Conservation (phyloP, 2,888 invertebrate species). For the Trichopoda pennipes region DNA sequence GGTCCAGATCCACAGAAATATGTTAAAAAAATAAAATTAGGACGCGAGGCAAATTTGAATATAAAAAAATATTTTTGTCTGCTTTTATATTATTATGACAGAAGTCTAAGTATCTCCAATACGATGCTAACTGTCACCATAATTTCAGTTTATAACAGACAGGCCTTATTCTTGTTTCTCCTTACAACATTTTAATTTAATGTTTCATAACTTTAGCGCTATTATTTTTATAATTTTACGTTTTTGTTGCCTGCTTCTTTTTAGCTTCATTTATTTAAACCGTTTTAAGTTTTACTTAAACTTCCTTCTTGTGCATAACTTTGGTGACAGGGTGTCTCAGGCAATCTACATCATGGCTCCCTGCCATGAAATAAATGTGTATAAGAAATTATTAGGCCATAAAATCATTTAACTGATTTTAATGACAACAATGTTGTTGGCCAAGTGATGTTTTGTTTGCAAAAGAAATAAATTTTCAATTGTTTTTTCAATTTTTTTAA, state of each 20-base stretch:
- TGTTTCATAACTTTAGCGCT: too few relatives aligned
- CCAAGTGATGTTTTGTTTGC: background rate
- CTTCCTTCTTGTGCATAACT: constrained; percentile 4
- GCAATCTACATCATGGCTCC: constrained; percentile 26
- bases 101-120: too few relatives aligned
- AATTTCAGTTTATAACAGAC: too few relatives aligned
- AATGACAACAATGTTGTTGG: constrained; percentile 21
- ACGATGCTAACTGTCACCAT: too few relatives aligned
- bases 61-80: too few relatives aligned
- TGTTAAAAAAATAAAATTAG: too few relatives aligned
- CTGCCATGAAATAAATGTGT: constrained; percentile 39
- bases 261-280: background rate
- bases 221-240: background rate
- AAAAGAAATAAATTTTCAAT: background rate
- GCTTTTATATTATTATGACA: too few relatives aligned
- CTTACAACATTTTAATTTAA: too few relatives aligned
- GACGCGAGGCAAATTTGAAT: too few relatives aligned
- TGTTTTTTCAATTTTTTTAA: background rate
- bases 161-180: too few relatives aligned
- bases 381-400: constrained; percentile 64
- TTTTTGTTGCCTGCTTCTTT: background rate
- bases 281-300: background rate
- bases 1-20: too few relatives aligned
- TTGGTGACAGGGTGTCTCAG: constrained; percentile 15
- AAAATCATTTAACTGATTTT: constrained; percentile 47